Conservation (phyloP, 2,888 invertebrate genomes). For the Mylabris sibirica region DNA sequence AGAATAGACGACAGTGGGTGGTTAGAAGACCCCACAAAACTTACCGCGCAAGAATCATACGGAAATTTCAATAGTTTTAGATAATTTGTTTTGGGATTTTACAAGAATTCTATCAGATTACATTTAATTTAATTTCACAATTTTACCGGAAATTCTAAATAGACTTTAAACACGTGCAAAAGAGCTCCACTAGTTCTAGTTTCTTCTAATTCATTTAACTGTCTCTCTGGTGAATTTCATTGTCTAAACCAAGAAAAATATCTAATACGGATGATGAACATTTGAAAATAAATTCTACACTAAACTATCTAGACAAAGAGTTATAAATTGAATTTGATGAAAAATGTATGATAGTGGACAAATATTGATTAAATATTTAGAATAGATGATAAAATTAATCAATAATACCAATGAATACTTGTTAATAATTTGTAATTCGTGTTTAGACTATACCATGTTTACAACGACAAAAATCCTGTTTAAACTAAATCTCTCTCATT, state of each 20-base stretch:
- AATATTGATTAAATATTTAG: neutral
- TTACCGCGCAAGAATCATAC: neutral
- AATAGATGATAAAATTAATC: neutral
- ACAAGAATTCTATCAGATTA: neutral
- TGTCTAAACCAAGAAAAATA: neutral
- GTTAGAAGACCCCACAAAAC: neutral
- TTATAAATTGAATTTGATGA: neutral
- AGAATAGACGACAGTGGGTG: slow-evolving; percentile 1
- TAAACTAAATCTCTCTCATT: neutral
- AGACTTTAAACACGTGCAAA: neutral
- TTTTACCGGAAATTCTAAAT: neutral
- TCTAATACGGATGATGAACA: neutral
- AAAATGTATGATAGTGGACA: neutral
- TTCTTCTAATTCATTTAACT: neutral
- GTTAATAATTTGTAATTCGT: neutral
- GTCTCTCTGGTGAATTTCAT: neutral
- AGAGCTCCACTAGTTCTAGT: neutral
- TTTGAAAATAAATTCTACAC: neutral
- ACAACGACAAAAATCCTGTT: neutral
- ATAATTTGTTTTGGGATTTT: neutral
- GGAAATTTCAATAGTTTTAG: neutral
- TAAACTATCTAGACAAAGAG: neutral
- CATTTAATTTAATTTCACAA: neutral
- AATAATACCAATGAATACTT: neutral
- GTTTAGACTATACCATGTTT: neutral